Evolutionary conservation across 2,113 vertebrate species (phyloP).

Genomic region (Dunckerocampus dactyliophorus): DNA sequence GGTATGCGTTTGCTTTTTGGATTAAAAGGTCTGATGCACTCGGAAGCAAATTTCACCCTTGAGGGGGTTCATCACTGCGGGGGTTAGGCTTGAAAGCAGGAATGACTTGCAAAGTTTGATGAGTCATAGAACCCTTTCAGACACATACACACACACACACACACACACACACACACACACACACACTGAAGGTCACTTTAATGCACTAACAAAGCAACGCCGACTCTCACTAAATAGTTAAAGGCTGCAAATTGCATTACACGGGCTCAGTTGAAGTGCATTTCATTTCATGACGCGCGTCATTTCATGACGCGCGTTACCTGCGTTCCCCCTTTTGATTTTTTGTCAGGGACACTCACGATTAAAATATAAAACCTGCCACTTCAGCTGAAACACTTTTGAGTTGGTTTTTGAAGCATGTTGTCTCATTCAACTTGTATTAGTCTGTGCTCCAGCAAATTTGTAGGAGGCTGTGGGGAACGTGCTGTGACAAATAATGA

Average conservation of each 20-base stretch:
- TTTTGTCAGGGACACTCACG: neutral
- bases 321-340: neutral
- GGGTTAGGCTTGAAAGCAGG: conserved; percentile 25
- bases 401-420: neutral
- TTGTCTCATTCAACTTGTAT: neutral
- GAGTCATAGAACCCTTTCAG: conserved; percentile 3
- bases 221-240: conserved; percentile 9
- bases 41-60: conserved; percentile 15
- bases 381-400: neutral
- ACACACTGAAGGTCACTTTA: conserved; percentile 1
- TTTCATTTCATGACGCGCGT: too few relatives aligned
- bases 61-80: conserved; percentile 14
- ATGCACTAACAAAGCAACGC: neutral
- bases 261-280: neutral
- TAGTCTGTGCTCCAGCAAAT: neutral
- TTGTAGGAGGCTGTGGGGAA: neutral
- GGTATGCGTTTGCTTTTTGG: conserved; percentile 17
- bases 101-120: conserved; percentile 5
- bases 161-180: neutral
- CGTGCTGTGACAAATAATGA: neutral
- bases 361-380: neutral
- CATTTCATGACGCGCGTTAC: neutral
- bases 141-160: neutral
- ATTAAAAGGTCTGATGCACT: conserved; percentile 16
- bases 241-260: neutral